A percentile compares a stretch with the other conserved stretches of the same genome.
Evolutionary conservation across 2,113 vertebrate genomes (phyloP).

Genomic region (Rhinopomastus cyanomelas): DNA sequence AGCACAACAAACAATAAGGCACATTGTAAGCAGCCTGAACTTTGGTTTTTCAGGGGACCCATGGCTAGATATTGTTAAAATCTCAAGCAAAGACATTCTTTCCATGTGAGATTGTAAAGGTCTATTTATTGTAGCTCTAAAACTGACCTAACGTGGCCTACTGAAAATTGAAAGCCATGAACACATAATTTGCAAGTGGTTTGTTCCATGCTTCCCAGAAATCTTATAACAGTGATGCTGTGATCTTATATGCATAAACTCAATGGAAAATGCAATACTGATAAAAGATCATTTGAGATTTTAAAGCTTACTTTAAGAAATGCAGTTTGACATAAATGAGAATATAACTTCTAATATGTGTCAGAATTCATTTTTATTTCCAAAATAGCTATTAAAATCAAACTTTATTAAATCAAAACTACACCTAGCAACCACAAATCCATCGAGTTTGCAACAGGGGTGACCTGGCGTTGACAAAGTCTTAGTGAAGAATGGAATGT

Average conservation of each 20-base stretch:
- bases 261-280: not conserved
- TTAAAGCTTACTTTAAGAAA: not conserved
- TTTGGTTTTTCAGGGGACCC: not conserved
- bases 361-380: not conserved
- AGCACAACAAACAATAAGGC: not conserved
- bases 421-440: not conserved
- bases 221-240: not conserved
- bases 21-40: not conserved
- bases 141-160: not conserved
- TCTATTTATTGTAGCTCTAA: not conserved
- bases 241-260: not conserved
- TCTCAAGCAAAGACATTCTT: not conserved
- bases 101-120: not conserved
- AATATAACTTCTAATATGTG: not conserved
- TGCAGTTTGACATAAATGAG: not conserved
- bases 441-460: not conserved
- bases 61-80: not conserved
- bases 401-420: not conserved
- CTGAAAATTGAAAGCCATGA: not conserved
- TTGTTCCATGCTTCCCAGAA: not conserved
- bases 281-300: not conserved
- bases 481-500: not conserved
- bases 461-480: not conserved
- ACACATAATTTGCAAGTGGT: not conserved
- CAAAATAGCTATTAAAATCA: not conserved